Evolutionary conservation across 1,140 invertebrate species (phyloP), one percentile per base, ranked within the genome.

Genomic region (Ectropis grisescens): DNA sequence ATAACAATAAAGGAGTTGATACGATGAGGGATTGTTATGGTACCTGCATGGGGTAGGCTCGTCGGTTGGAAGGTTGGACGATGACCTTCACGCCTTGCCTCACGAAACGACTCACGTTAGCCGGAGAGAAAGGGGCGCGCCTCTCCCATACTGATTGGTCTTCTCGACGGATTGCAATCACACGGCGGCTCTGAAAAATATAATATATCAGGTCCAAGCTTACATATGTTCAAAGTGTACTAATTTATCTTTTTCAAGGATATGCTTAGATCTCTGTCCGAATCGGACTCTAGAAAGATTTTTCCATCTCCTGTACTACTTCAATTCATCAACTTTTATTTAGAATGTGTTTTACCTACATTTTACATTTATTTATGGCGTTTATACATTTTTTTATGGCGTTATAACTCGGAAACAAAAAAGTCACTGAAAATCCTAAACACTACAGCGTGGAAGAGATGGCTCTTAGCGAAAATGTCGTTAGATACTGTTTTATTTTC

Each of bases 141-240:
- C 98, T 84, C 80, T 99, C 98, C 98, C 98, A 99, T 58, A 98
- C 94, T 60, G 94, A 96, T 58, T 98, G 95, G 68, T 98, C 96
- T 82, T 99, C 97, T 14, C 97, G 79, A 9, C 93, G 83, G 46
- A 95, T 93, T 6, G 92, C 93, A 57, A 95, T 91, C n/a, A 91
- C 84, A 47, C 88, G 89, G 16, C 70, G 72, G 32, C 49, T 58
- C 85, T 84, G 64, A 5, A 49, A 49, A 19, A n/a, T n/a, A n/a
- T n/a, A n/a, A n/a, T n/a, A n/a, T n/a, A n/a, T n/a, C n/a, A n/a
- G n/a, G n/a, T n/a, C n/a, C n/a, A n/a, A n/a, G n/a, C n/a, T n/a
- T n/a, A n/a, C n/a, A n/a, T n/a, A n/a, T n/a, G n/a, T n/a, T n/a
- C n/a, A n/a, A n/a, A n/a, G n/a, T n/a, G n/a, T n/a, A n/a, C n/a